Evolutionary conservation across 2,888 invertebrate genomes (phyloP), one percentile per base, ranked within the genome.

Genomic region (Rotaria socialis): DNA sequence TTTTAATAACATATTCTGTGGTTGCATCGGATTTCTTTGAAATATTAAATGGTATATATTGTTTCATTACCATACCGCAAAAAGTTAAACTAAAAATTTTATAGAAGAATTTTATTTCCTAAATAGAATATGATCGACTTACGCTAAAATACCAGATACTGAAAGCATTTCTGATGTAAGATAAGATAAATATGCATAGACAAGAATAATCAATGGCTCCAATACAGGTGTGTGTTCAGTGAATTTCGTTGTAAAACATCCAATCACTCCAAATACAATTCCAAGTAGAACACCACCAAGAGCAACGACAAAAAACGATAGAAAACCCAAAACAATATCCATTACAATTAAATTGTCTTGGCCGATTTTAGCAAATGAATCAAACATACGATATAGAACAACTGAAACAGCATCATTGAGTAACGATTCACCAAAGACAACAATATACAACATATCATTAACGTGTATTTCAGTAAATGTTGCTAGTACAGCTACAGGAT

Each of bases 391-490:
- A 91, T 97, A 97, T 89, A 97, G 93, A 89, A 93, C 93, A 90
- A 98, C 97, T 89, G 97, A 97, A 88, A 98, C 97, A 88, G 97
- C 98, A 92, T 98, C 98, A 92, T 98, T 98, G 87, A 98, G 93
- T 89, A 98, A 93, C 56, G 97, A 97, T 92, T 98, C 98, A 84
- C 98, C 98, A 92, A 98, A 98, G 85, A 98, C 97, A 87, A 97
- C 95, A 90, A 98, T 98, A 92, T 98, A 96, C 88, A 98, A 93
- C 89, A 97, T 95, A 93, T 98, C 97, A 91, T 97, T 96, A 88
- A 98, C 97, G 90, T 97, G 97, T 88, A 97, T 96, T 92, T 97
- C 97, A 92, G 97, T 97, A 91, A 97, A 97, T 52, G 97, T 96
- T 47, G 97, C 97, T 87, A 97, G 92, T 52, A 97, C 97, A 14